Base-by-base conservation (phyloP, 2,797 vertebrate species). In the Galago senegalensis region DNA sequence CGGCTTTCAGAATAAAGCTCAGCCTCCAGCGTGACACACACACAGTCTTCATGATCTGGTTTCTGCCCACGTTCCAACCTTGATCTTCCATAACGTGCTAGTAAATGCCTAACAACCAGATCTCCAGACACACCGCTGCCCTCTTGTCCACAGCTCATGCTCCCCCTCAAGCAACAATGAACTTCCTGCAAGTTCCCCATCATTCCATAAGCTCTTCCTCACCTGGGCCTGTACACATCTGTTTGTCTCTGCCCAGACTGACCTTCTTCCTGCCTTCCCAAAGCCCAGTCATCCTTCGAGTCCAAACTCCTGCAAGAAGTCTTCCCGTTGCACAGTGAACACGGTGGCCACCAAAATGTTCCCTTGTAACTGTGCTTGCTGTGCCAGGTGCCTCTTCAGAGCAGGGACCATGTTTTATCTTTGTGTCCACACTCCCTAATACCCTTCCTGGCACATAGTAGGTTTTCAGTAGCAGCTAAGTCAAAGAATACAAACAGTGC, bases 211-310 rank as follows among this genome's bases (percentile, higher is more conserved):
- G 46, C 46, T 69, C 91, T 79, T 61, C 18, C 11, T 77, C 69
- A 70, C 79, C 40, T 27, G 3, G 20, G 17, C 40, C 17, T 87
- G 43, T 56, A 18, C 25, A 29, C 3, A 29, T 65, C n/a, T 94
- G 91, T 83, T 37, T 93, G 65, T 77, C 63, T 83, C 76, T 83
- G 20, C 17, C 40, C 49, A 63, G 37, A 90, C 79, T 40, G 73
- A 76, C 6, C 14, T 43, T 85, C 63, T 37, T 90, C 49, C 77
- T 49, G 2, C 58, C 37, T 94, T 7, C 37, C 23, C 31, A 10
- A 18, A 4, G 27, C 12, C n/a, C 72, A 77, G 9, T 49, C 29
- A 65, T 34, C 56, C 46, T 81, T 70, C 23, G 89, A 87, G 60
- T 60, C 27, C 27, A 29, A 49, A 31, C 5, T 81, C 69, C 81